phyloP scores from a whole-genome alignment of 1,140 invertebrate species.

The Trachymyrmex cornetzi region DNA sequence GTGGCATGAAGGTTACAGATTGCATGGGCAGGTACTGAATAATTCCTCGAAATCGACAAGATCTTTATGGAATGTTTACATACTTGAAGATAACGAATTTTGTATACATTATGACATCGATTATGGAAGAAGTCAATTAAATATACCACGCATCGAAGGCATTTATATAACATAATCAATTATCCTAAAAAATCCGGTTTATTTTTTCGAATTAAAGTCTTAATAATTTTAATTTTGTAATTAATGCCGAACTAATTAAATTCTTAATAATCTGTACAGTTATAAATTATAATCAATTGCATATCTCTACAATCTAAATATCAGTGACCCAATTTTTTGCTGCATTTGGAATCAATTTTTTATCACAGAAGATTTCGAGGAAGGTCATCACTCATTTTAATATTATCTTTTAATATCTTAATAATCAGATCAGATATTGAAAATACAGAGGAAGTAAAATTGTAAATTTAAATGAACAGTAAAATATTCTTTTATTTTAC shows the following conservation, averaged over 20 bases:
- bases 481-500: not conserved
- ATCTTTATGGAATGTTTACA: conserved; percentile 29
- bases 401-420: conserved; percentile 10
- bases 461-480: conserved; percentile 1
- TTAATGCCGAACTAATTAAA: not conserved
- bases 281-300: conserved; percentile 19
- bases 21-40: conserved; percentile 28
- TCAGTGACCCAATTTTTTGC: not conserved
- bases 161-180: conserved; percentile 24
- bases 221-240: not conserved
- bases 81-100: conserved; percentile 2
- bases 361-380: not conserved
- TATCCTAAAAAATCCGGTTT: not conserved
- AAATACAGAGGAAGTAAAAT: not conserved
- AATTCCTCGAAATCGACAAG: conserved; percentile 44
- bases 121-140: conserved; percentile 36
- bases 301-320: not conserved
- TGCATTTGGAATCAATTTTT: not conserved
- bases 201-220: conserved; percentile 12
- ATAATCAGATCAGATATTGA: not conserved
- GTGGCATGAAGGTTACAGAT: conserved; percentile 1
- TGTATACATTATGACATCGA: conserved; percentile 30
- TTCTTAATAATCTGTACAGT: conserved; percentile 1
- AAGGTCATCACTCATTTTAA: not conserved
- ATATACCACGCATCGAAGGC: not conserved